Base-by-base conservation (phyloP, 2,888 invertebrate genomes). In the Leptinotarsa rubiginosa region DNA sequence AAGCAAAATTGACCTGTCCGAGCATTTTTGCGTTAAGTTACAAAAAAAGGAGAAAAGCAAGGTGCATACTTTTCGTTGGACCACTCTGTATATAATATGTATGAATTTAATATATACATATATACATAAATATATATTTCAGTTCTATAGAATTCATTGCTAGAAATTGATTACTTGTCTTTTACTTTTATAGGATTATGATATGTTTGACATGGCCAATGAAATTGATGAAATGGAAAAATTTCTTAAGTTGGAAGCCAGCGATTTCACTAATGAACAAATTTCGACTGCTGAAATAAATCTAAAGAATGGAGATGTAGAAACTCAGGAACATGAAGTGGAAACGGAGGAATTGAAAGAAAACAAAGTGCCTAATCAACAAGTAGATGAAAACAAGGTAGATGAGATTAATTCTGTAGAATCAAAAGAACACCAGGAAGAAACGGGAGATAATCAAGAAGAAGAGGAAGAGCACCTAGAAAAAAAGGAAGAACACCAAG, bases 191-290 rank as follows among this genome's bases (percentile, higher is more conserved):
- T 50, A 96, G 96, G 97, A 97, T 88, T 98, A 97, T 88, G 96
- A 97, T 86, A 94, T 93, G 84, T 97, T 98, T 89, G 96, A 96
- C 88, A 89, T 95, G 88, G 94, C 97, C 22, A 95, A 97, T 89
- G 98, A 98, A 90, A 91, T 94, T 81, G 96, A 97, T 85, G 94
- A 94, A 81, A 90, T 97, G 88, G 96, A 97, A 86, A 93, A 93
- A 86, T 97, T 97, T 87, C 89, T 97, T 75, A 96, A 96, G 88
- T 86, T 95, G 81, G 92, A 92, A 81, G 89, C 91, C 1, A 91
- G 91, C 69, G 89, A 90, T 47, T 90, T 91, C 54, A 87, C 88
- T 71, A 85, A 86, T 16, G 87, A 87, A 62, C 81, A 84, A 81
- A 87, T 83, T 80, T 88, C 89, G 75, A 89, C 87, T 78, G 89